Evolutionary conservation across 2,888 invertebrate genomes (phyloP).

Genomic region (Macrosoma leucophasiata): DNA sequence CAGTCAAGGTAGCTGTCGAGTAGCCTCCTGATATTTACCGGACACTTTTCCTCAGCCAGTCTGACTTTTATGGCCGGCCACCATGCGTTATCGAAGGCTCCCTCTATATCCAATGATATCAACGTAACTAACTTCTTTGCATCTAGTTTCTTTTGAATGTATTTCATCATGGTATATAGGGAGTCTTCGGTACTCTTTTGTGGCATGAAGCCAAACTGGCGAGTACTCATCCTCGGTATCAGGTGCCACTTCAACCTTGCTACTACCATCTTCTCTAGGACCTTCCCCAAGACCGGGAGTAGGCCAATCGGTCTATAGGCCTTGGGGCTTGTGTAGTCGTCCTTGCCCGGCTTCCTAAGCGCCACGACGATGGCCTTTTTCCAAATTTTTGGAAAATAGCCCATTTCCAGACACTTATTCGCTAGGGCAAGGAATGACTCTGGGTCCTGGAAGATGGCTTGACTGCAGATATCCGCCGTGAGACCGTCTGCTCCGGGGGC

Average conservation of each 20-base stretch:
- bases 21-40: neutral
- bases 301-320: neutral
- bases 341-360: slow-evolving; percentile 18
- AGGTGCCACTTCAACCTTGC: neutral
- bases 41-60: neutral
- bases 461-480: slow-evolving; percentile 11
- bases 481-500: slow-evolving; percentile 14
- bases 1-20: neutral
- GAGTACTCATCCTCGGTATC: neutral
- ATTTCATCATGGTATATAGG: too few relatives aligned
- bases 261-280: neutral
- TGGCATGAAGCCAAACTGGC: too few relatives aligned
- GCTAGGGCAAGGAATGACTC: slow-evolving; percentile 1
- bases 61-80: neutral
- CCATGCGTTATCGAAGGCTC: neutral
- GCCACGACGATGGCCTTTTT: slow-evolving; percentile 14
- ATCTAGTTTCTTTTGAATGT: too few relatives aligned
- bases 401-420: slow-evolving; percentile 9
- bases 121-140: too few relatives aligned
- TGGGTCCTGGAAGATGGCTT: neutral
- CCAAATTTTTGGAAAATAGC: slow-evolving; percentile 17
- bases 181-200: neutral
- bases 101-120: neutral
- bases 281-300: neutral
- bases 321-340: slow-evolving; percentile 10